These are phyloP conservation scores for Trichopria drosophilae DNA, from an alignment of 2,888 invertebrate species.

Conservation along the genomic window DNA sequence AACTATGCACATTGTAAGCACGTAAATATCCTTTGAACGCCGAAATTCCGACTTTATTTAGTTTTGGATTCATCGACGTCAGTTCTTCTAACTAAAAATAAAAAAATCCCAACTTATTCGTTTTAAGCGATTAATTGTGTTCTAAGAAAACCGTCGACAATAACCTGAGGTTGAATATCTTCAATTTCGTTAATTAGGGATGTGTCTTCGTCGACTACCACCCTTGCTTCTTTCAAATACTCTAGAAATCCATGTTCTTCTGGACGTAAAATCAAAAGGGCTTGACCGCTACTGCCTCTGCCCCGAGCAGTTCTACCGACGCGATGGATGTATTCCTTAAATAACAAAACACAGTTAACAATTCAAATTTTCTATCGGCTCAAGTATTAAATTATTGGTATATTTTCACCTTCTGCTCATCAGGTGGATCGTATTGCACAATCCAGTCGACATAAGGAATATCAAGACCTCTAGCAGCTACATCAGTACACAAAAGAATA, in stretches of 20 bases:
- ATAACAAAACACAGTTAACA: constrained; percentile 24
- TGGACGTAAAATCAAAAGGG: constrained; percentile 83
- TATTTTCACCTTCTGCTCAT: constrained; percentile 82
- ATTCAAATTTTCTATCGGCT: too few relatives aligned
- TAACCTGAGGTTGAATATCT: constrained; percentile 88
- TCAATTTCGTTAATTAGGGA: constrained; percentile 90
- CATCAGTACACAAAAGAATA: constrained; percentile 91
- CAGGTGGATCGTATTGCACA: constrained; percentile 95
- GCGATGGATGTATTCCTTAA: constrained; percentile 91
- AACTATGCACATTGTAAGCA: neutral
- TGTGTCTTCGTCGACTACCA: constrained; percentile 91
- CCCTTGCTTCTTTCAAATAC: constrained; percentile 85
- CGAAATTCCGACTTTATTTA: neutral
- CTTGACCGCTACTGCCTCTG: constrained; percentile 85
- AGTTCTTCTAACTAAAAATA: neutral
- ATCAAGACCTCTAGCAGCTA: constrained; percentile 89
- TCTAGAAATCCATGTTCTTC: constrained; percentile 91
- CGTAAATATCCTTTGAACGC: neutral
- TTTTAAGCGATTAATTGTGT: neutral
- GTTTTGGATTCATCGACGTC: neutral
- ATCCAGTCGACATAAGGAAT: constrained; percentile 98
- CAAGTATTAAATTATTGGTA: constrained; percentile 1
- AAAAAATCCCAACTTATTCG: neutral
- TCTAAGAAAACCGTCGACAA: constrained; percentile 28
- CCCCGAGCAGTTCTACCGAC: constrained; percentile 95